A percentile compares a stretch with the other conserved stretches of the same genome.
Conservation (phyloP, 2,113 vertebrate species). For the Thomomys bottae region DNA sequence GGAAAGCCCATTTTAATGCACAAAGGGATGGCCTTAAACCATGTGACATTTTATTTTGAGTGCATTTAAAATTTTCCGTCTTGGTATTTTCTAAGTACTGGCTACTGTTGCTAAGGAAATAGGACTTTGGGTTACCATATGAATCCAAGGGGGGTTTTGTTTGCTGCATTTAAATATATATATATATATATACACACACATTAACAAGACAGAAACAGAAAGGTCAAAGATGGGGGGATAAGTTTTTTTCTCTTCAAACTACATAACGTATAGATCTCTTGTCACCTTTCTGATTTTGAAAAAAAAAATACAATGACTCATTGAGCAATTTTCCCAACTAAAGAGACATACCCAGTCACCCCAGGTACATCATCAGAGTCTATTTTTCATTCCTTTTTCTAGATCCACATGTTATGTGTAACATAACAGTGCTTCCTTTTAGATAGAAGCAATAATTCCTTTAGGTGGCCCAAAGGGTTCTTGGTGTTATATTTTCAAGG, state of each 20-base stretch:
- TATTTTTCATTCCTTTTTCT: not conserved
- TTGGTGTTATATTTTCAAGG: not conserved
- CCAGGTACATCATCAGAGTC: not conserved
- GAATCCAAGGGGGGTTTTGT: conserved; percentile 51
- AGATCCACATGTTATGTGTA: not conserved
- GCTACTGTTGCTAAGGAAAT: conserved; percentile 77
- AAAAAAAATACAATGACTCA: conserved; percentile 29
- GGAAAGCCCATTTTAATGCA: conserved; percentile 32
- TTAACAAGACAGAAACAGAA: conserved; percentile 65
- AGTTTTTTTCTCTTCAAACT: conserved; percentile 38
- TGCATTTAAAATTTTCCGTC: conserved; percentile 56
- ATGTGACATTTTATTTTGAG: conserved; percentile 59
- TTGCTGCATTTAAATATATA: conserved; percentile 8
- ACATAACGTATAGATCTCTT: conserved; percentile 42
- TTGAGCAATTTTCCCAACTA: not conserved
- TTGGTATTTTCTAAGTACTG: conserved; percentile 55
- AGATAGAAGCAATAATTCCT: not conserved
- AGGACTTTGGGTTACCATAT: conserved; percentile 51
- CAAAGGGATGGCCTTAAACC: conserved; percentile 49
- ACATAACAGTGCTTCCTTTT: not conserved
- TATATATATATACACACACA: not conserved
- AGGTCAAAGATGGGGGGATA: conserved; percentile 55
- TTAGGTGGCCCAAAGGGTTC: not conserved
- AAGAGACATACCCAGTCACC: not conserved
- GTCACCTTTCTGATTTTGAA: not conserved